phyloP scores from a whole-genome alignment of 2,113 vertebrate species.

The Haemorhous mexicanus region DNA sequence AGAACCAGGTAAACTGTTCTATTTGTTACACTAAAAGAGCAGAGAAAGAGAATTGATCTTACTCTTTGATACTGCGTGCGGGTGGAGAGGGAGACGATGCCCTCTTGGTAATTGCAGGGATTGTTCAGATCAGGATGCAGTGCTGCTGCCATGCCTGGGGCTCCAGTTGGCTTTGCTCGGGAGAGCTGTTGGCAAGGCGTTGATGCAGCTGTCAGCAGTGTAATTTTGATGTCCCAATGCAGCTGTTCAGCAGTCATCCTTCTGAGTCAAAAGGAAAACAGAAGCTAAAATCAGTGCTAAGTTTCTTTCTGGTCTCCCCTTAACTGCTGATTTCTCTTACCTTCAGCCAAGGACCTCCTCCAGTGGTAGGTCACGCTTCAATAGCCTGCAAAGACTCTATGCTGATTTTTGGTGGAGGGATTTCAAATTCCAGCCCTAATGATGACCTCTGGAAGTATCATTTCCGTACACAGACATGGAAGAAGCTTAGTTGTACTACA shows the following conservation, averaged over 20 bases:
- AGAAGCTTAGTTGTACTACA: constrained; percentile 55
- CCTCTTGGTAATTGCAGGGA: neutral
- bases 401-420: constrained; percentile 84
- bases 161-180: neutral
- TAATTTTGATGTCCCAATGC: neutral
- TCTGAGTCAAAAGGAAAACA: neutral
- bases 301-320: neutral
- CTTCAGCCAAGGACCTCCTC: constrained; percentile 81
- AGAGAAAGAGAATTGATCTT: neutral
- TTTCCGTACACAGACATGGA: constrained; percentile 77
- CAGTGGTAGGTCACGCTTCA: constrained; percentile 80
- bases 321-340: constrained; percentile 19
- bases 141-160: neutral
- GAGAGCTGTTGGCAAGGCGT: neutral
- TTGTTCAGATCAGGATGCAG: neutral
- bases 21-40: neutral
- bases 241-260: neutral
- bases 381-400: constrained; percentile 77
- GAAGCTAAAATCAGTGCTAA: neutral
- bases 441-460: constrained; percentile 79
- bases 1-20: constrained; percentile 72
- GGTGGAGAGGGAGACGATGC: neutral
- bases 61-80: rapidly evolving
- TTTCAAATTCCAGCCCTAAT: constrained; percentile 57
- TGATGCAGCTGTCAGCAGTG: constrained; percentile 9